These are phyloP conservation scores for Tridacna gigas DNA, from an alignment of 2,888 invertebrate species.

Conservation along the genomic window DNA sequence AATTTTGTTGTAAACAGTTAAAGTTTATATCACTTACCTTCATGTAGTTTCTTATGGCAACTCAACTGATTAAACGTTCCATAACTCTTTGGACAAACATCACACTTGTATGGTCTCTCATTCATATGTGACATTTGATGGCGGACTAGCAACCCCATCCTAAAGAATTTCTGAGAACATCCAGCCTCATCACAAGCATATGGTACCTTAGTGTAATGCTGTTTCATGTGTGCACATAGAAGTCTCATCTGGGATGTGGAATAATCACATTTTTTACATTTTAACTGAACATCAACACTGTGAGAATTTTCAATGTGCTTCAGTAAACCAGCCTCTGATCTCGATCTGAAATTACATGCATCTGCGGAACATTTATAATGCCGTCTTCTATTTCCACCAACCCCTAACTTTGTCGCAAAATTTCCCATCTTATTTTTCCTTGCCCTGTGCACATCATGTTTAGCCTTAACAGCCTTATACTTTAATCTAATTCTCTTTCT, in stretches of 20 bases:
- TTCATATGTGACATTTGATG: constrained; percentile 88
- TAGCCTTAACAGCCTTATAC: constrained; percentile 11
- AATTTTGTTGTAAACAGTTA: not conserved
- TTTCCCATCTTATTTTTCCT: not conserved
- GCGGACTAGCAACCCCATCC: constrained; percentile 87
- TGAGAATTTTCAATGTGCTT: constrained; percentile 65
- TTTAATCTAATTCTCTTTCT: constrained; percentile 9
- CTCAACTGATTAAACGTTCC: constrained; percentile 87
- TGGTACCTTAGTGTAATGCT: constrained; percentile 88
- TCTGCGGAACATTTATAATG: constrained; percentile 47
- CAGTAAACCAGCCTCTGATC: constrained; percentile 40
- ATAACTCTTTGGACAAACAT: constrained; percentile 87
- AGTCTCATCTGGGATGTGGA: constrained; percentile 88
- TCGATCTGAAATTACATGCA: constrained; percentile 65
- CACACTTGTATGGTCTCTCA: constrained; percentile 85
- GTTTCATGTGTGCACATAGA: constrained; percentile 88
- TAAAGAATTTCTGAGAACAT: constrained; percentile 86
- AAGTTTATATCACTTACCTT: constrained; percentile 73
- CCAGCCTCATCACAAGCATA: constrained; percentile 87
- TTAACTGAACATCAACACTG: constrained; percentile 51
- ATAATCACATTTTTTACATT: constrained; percentile 88
- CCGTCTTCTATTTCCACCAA: not conserved
- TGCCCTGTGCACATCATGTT: not conserved
- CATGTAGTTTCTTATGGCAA: constrained; percentile 88
- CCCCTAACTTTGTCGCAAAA: not conserved